These are phyloP conservation scores for Proterorhinus semilunaris DNA, from an alignment of 2,113 vertebrate species.

Conservation along the genomic window DNA sequence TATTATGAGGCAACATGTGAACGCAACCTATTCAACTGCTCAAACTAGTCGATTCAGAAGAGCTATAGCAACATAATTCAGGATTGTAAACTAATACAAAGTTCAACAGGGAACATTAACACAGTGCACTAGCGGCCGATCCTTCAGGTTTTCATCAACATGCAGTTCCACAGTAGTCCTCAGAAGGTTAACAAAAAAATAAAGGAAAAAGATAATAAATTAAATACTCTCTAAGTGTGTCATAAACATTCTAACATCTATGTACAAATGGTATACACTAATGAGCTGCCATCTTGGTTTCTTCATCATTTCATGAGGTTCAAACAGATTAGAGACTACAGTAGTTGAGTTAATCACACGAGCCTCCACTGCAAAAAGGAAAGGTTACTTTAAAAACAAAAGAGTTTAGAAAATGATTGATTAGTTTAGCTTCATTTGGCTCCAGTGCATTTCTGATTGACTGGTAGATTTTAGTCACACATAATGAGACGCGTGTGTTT, in stretches of 20 bases:
- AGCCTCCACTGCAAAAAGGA: neutral
- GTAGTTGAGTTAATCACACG: constrained; percentile 12
- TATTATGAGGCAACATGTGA: too few species aligned
- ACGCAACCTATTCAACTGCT: too few species aligned
- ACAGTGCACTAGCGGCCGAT: constrained; percentile 49
- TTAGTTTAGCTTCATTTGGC: too few species aligned
- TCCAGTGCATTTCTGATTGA: too few species aligned
- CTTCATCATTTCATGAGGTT: constrained; percentile 35
- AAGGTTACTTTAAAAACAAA: neutral
- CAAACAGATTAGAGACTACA: constrained; percentile 29
- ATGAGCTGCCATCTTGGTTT: constrained; percentile 76
- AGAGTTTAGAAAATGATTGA: neutral
- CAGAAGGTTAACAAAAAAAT: constrained; percentile 60
- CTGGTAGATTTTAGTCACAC: too few species aligned
- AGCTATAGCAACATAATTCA: neutral
- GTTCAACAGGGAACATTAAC: constrained; percentile 63
- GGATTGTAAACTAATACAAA: neutral
- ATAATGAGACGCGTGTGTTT: too few species aligned
- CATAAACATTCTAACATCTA: constrained; percentile 72
- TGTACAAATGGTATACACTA: constrained; percentile 75
- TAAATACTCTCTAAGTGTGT: constrained; percentile 69
- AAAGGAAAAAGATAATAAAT: constrained; percentile 68
- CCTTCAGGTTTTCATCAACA: constrained; percentile 56
- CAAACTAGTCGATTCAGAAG: too few species aligned
- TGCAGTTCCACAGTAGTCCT: constrained; percentile 72